Evolutionary conservation across 2,797 vertebrate genomes (phyloP), one percentile per base, ranked within the genome.

Genomic region (Natrix natrix): DNA sequence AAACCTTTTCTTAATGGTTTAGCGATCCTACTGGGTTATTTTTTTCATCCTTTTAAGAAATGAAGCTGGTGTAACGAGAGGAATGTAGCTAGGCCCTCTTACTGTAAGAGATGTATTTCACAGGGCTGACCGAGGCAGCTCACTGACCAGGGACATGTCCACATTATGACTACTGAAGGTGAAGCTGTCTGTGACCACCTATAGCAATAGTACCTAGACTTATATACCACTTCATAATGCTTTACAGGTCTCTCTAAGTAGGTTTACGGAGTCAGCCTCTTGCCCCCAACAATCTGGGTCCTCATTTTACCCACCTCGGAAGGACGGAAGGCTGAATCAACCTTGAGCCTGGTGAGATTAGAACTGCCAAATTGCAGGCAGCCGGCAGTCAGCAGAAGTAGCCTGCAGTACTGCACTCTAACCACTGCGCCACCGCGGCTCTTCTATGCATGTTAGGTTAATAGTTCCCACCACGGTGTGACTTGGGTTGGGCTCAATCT

Each of bases 1-100:
- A 86, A 95, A 89, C 74, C 59, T 94, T 66, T 89, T 94, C 48
- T 90, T 94, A 56, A 66, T 87, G 57, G 89, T 92, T 12, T 94
- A 93, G 88, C 83, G 32, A 60, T 91, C 52, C 32, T 54, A 94
- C 26, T 91, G 17, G 5, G 48, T 52, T 43, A 2, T 90, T 93
- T 17, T n/a, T 17, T 24, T 13, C 26, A 54, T 17, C 74, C 8
- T 32, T n/a, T n/a, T 2, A 91, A 87, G 60, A 88, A 24, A 88
- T 91, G 4, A 63, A 1, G 59, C 8, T 32, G n/a, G 48, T 61
- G 37, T 87, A 17, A 56, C 59, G 22, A 88, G 83, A n/a, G n/a
- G 17, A 20, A 43, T 24, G 69, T 55, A 93, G 56, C 22, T 55
- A 14, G 37, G 16, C 52, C 10, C 59, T 87, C 60, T 90, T 55